Evolutionary conservation across 2,888 invertebrate genomes (phyloP).

Genomic region (Cryptocephalus primarius): DNA sequence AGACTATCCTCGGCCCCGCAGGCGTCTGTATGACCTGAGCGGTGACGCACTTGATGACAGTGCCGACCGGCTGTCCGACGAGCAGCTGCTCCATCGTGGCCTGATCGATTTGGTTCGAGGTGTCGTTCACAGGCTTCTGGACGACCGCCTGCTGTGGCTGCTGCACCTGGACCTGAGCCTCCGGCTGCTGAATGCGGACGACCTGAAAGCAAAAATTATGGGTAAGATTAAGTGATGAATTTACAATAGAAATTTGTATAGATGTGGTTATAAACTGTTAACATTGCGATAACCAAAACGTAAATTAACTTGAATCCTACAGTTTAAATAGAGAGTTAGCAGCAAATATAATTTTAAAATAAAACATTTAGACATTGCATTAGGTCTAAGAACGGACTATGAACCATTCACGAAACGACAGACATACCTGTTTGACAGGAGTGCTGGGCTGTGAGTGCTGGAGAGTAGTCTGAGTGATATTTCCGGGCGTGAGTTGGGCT

Average conservation of each 20-base stretch:
- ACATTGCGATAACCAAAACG: too few relatives aligned
- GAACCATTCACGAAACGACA: too few relatives aligned
- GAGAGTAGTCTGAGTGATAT: conserved; percentile 18
- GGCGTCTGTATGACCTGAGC: conserved; percentile 79
- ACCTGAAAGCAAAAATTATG: neutral
- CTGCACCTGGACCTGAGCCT: conserved; percentile 5
- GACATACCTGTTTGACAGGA: conserved; percentile 5
- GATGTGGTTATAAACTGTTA: too few relatives aligned
- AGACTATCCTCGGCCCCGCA: conserved; percentile 74
- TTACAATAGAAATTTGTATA: too few relatives aligned
- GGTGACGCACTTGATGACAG: conserved; percentile 77
- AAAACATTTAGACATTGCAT: too few relatives aligned
- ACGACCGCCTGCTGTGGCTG: conserved; percentile 10
- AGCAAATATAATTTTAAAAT: too few relatives aligned
- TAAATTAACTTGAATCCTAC: too few relatives aligned
- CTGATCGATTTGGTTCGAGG: conserved; percentile 16
- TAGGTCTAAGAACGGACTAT: too few relatives aligned
- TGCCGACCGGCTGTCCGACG: conserved; percentile 73
- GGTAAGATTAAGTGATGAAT: too few relatives aligned
- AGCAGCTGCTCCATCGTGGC: conserved; percentile 60
- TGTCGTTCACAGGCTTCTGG: conserved; percentile 9
- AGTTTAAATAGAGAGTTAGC: too few relatives aligned
- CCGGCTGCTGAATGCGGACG: neutral
- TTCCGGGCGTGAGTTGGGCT: conserved; percentile 49
- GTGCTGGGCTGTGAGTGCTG: conserved; percentile 5